A percentile compares a stretch with the other conserved stretches of the same genome.
phyloP scores from a whole-genome alignment of 1,140 invertebrate species.

The Ylistrum balloti region DNA sequence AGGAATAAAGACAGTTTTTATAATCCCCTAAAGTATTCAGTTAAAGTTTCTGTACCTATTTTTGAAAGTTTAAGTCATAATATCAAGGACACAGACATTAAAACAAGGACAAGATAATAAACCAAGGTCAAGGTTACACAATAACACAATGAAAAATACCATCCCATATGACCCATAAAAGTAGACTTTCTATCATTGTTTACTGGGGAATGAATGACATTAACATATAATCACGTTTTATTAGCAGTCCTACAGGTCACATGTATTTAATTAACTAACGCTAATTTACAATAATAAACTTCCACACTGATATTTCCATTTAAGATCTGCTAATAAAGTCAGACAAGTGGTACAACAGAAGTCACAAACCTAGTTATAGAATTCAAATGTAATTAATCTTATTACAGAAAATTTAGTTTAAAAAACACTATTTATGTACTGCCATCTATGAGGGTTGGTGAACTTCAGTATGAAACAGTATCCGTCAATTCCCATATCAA shows the following conservation, averaged over 20 bases:
- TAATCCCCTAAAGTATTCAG: too few relatives aligned
- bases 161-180: background rate
- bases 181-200: background rate
- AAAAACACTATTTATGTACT: background rate
- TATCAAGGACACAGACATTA: background rate
- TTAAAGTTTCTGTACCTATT: too few relatives aligned
- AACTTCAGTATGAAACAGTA: background rate
- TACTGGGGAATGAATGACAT: background rate
- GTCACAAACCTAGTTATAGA: background rate
- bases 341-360: background rate
- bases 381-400: conserved; percentile 10
- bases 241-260: background rate
- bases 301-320: background rate
- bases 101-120: background rate
- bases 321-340: background rate
- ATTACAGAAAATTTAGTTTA: conserved; percentile 26
- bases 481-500: conserved; percentile 19
- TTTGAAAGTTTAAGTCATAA: too few relatives aligned
- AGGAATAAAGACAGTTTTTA: too few relatives aligned
- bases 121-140: too few relatives aligned
- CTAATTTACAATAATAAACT: background rate
- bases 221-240: background rate
- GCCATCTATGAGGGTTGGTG: background rate
- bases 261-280: background rate
- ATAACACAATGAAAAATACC: background rate